These are phyloP conservation scores for Pemphigus obesinymphae DNA, from an alignment of 1,140 invertebrate species.

Conservation along the genomic window DNA sequence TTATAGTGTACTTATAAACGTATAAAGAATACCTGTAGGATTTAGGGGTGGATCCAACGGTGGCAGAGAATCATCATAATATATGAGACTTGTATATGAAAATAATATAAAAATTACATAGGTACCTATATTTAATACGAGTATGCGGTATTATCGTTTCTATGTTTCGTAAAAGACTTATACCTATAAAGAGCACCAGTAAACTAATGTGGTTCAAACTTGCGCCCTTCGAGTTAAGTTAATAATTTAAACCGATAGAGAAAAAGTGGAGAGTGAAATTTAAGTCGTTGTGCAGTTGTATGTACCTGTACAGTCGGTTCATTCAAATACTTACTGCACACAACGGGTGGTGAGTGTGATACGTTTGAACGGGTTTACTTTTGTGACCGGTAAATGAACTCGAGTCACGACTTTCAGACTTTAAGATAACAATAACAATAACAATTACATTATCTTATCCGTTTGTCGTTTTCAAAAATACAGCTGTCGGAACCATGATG, in stretches of 20 bases:
- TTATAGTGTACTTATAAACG: constrained; percentile 24
- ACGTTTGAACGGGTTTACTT: background rate
- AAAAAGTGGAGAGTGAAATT: no score
- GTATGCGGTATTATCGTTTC: background rate
- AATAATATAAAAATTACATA: no score
- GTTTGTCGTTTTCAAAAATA: no score
- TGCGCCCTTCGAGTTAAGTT: background rate
- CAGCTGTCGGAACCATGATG: no score
- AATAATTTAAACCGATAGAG: background rate
- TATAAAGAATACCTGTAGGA: background rate
- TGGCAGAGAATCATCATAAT: background rate
- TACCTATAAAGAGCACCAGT: background rate
- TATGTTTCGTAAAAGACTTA: background rate
- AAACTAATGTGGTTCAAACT: background rate
- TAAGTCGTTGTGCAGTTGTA: no score
- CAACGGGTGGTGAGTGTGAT: no score
- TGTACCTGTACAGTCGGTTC: no score
- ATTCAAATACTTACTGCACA: no score
- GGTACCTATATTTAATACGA: background rate
- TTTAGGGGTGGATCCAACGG: background rate
- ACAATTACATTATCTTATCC: no score
- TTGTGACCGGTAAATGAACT: no score
- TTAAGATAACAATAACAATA: no score
- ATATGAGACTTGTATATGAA: background rate
- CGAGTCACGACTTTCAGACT: no score